Evolutionary conservation across 1,140 invertebrate species (phyloP), one percentile per base, ranked within the genome.

Genomic region (Cepaea nemoralis): DNA sequence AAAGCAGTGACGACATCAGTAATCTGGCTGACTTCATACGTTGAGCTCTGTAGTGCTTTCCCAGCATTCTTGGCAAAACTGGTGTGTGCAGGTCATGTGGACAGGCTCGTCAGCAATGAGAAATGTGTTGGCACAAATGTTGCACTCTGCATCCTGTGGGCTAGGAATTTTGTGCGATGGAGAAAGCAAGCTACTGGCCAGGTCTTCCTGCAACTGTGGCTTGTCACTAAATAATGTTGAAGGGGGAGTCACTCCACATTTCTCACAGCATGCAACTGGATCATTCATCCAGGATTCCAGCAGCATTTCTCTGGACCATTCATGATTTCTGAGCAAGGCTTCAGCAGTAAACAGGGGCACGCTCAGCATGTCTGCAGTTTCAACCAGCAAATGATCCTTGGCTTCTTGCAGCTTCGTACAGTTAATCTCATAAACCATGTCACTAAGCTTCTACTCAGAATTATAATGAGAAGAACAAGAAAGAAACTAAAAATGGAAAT

Each of bases 301-400:
- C 39, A 95, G 88, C 45, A 93, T 90, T 87, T 95, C 94, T 85
- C 94, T 89, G 55, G 94, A 95, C 95, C 95, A 95, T 92, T 95
- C 94, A 91, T 95, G 94, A 87, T 95, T 94, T 85, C 94, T 90
- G 22, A 95, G 91, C 31, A 95, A 89, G 70, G 94, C 94, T 91
- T 95, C 95, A 24, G 95, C 94, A 69, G 94, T 95, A 88, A 95
- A 95, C 22, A 95, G 90, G 2, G 94, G 94, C 50, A 95, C 93
- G 87, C 94, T 94, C 19, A 95, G 91, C 94, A 95, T 95, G 89
- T 95, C 94, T 33, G 94, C 94, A 22, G 94, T 95, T 89, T 95
- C 94, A 31, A 95, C 94, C 22, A 95, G 88, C 63, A 95, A 89
- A 85, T 95, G 94, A 87, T 95, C 94, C 88, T 95, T 95, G 39